These are phyloP conservation scores for Pheosia gnoma DNA, from an alignment of 2,888 invertebrate species.

Conservation along the genomic window DNA sequence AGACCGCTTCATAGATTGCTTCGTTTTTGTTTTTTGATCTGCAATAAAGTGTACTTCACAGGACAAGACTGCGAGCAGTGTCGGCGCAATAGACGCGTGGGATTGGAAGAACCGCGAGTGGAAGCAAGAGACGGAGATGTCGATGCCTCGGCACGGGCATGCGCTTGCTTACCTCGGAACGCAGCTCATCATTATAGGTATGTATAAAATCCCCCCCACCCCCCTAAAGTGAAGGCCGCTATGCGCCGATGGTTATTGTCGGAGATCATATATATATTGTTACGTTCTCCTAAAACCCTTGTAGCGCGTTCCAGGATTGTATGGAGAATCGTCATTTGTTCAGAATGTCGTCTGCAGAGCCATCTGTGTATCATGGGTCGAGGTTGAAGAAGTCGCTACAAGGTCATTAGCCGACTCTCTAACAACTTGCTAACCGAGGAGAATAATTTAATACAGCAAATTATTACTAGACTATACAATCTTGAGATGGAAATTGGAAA, in stretches of 20 bases:
- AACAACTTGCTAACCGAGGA: too few relatives aligned
- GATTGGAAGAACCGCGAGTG: constrained; percentile 82
- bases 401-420: too few relatives aligned
- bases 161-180: constrained; percentile 86
- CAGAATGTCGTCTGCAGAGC: too few relatives aligned
- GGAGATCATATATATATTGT: too few relatives aligned
- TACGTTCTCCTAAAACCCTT: too few relatives aligned
- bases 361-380: too few relatives aligned
- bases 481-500: constrained; percentile 13
- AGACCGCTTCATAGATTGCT: too few relatives aligned
- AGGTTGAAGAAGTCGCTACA: too few relatives aligned
- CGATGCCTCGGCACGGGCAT: constrained; percentile 87
- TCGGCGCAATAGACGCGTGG: constrained; percentile 85
- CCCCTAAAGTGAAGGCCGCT: too few relatives aligned
- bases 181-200: constrained; percentile 85
- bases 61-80: constrained; percentile 83
- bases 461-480: background rate
- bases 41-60: constrained; percentile 25
- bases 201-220: constrained; percentile 6
- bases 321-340: too few relatives aligned
- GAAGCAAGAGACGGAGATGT: constrained; percentile 85
- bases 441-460: background rate
- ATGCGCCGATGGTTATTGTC: too few relatives aligned
- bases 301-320: too few relatives aligned
- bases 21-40: background rate